These are phyloP conservation scores for Phalacrocorax brasilianus DNA, from an alignment of 2,113 vertebrate genomes.

Conservation along the genomic window DNA sequence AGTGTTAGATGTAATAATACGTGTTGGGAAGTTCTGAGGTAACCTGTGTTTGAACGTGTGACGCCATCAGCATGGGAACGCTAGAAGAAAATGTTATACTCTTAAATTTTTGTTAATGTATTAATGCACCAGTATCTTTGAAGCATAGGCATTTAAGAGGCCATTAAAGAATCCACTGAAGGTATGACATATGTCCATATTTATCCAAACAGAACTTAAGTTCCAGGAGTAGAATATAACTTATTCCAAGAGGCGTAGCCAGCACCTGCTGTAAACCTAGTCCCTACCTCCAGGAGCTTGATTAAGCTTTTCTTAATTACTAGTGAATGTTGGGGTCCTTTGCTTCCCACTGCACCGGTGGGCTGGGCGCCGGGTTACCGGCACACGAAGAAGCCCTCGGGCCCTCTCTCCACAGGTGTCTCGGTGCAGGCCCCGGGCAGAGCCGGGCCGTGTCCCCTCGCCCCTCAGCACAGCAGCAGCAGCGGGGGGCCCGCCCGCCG, in stretches of 20 bases:
- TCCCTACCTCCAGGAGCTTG: not conserved
- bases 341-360: not conserved
- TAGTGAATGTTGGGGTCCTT: not conserved
- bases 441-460: fast-evolving
- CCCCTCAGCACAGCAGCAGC: no score
- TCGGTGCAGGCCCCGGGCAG: not conserved
- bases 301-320: not conserved
- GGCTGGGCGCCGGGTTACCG: fast-evolving
- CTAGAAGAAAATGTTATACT: not conserved
- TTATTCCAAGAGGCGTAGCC: not conserved
- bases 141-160: not conserved
- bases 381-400: fast-evolving
- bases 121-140: not conserved
- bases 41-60: not conserved
- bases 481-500: no score
- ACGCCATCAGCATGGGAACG: no score
- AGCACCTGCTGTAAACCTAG: not conserved
- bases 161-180: not conserved
- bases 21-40: not conserved
- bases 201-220: not conserved
- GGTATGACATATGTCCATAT: not conserved
- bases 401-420: not conserved
- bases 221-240: not conserved
- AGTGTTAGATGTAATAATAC: no score
- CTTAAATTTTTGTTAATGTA: not conserved